Base-by-base conservation (phyloP, 2,888 invertebrate genomes). In the Tiphia femorata region DNA sequence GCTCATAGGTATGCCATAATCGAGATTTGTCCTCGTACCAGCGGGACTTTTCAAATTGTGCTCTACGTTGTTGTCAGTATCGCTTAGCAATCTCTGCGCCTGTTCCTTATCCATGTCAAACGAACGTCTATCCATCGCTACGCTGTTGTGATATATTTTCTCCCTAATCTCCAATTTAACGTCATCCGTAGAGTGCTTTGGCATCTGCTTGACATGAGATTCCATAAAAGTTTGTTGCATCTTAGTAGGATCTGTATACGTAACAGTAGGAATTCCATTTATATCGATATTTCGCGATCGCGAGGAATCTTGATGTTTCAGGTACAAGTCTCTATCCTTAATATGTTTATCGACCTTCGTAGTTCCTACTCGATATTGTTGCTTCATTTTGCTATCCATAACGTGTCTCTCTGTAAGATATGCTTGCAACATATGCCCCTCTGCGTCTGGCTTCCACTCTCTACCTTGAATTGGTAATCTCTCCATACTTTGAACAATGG, bases 391-490 rank as follows among this genome's bases (percentile, higher is more conserved):
- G 30, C 89, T 87, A 76, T 91, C 90, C 76, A 89, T 87, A 43
- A 92, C 84, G 12, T 92, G 91, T 74, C 90, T 86, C 76, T 92
- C 92, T 1, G 91, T 91, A 44, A 92, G 86, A 80, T 92, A 92
- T 0, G 90, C 90, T 64, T 91, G 91, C 48, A 92, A 83, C 86
- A 91, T 88, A 4, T 88, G 88, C 63, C 90, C 90, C 29, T 90
- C 89, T 51, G 79, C 72, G 1, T 79, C 77, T 0, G 79, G 74
- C 37, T 81, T 80, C 81, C 88, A 88, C 56, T 88, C 87, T 57
- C 84, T 83, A 21, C 86, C 86, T 58, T 87, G 86, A 58, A 87
- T 85, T 5, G 89, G 89, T 50, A 89, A 80, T 70, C 88, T 86
- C 52, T 89, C 88, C 61, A 89, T 88, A 46, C 88, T 89, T 49